phyloP scores from a whole-genome alignment of 2,113 vertebrate species.

The Crotalus tigris region DNA sequence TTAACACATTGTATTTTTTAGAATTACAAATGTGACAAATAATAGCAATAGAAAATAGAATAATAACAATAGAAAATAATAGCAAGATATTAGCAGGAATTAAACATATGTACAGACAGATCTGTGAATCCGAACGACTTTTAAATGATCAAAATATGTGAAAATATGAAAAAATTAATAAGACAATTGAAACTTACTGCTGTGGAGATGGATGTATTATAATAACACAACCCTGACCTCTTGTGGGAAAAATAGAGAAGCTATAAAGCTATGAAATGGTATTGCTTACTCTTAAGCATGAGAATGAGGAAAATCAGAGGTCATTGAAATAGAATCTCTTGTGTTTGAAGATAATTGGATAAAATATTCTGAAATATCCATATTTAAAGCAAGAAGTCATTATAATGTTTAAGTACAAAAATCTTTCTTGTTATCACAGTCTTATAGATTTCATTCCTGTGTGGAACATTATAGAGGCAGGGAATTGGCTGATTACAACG shows the following conservation, averaged over 20 bases:
- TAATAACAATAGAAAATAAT: neutral
- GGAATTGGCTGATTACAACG: neutral
- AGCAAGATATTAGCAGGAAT: neutral
- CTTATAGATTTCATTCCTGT: neutral
- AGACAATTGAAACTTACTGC: slow-evolving; percentile 29
- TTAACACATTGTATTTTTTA: neutral
- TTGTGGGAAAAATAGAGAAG: slow-evolving; percentile 65
- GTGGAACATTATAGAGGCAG: neutral
- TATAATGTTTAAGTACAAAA: neutral
- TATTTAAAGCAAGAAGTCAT: neutral
- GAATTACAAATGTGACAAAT: neutral
- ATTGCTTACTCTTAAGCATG: neutral
- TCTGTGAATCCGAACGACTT: neutral
- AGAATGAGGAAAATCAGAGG: neutral
- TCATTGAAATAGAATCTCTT: neutral
- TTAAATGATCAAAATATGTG: neutral
- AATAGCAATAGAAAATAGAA: too few relatives aligned
- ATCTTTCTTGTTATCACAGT: neutral
- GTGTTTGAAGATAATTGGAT: neutral
- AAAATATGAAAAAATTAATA: neutral
- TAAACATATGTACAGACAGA: neutral
- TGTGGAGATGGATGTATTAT: neutral
- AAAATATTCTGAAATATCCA: neutral
- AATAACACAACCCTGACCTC: slow-evolving; percentile 70
- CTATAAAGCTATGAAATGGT: slow-evolving; percentile 15